phyloP scores from a whole-genome alignment of 2,888 invertebrate genomes.

The Morpho deidamia region DNA sequence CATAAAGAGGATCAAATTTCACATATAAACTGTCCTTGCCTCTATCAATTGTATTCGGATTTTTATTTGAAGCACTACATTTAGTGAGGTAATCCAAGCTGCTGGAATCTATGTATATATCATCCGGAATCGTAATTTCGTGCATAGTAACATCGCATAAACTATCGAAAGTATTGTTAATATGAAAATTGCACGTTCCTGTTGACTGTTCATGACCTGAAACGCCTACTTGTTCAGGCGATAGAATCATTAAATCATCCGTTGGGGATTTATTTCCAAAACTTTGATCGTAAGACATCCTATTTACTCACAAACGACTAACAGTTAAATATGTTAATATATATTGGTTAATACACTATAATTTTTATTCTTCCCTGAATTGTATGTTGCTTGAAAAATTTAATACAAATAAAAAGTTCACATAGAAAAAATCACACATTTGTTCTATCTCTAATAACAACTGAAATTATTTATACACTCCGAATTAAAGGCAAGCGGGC shows the following conservation, averaged over 20 bases:
- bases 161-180: constrained; percentile 58
- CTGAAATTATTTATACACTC: no score
- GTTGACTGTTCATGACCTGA: constrained; percentile 33
- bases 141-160: constrained; percentile 67
- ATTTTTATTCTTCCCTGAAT: no score
- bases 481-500: no score
- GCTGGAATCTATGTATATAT: constrained; percentile 76
- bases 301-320: constrained; percentile 11
- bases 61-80: constrained; percentile 58
- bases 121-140: constrained; percentile 51
- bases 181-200: constrained; percentile 53
- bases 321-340: no score
- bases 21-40: constrained; percentile 82
- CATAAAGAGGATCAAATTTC: constrained; percentile 79
- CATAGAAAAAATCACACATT: no score
- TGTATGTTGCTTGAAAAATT: no score
- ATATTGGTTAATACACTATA: no score
- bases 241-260: constrained; percentile 59
- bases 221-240: constrained; percentile 42
- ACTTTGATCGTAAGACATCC: constrained; percentile 49
- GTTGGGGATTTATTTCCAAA: constrained; percentile 57
- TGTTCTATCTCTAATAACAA: no score
- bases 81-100: constrained; percentile 76
- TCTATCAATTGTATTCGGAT: constrained; percentile 50
- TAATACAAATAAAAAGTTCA: no score